These are phyloP conservation scores for Anhinga anhinga DNA, from an alignment of 2,113 vertebrate species.

Conservation along the genomic window DNA sequence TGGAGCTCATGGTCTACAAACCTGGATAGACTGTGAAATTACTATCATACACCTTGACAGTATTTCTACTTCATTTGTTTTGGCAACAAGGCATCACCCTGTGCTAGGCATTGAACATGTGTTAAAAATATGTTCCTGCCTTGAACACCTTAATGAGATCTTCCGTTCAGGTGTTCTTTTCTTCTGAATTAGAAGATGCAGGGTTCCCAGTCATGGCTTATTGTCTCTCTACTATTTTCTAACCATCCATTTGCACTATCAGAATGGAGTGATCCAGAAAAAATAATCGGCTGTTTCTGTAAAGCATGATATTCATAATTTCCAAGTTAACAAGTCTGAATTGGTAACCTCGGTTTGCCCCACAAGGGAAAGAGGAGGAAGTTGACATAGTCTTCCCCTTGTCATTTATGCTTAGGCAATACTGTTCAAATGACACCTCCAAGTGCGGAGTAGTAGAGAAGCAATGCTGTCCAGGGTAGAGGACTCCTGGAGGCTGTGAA, in stretches of 20 bases:
- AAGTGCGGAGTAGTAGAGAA: background rate
- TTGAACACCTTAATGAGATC: background rate
- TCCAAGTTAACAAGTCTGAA: background rate
- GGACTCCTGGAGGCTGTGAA: background rate
- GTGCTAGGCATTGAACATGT: background rate
- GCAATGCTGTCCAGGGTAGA: background rate
- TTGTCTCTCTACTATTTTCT: background rate
- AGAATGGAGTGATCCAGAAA: background rate
- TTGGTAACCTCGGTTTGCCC: background rate
- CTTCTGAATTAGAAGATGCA: background rate
- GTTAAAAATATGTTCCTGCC: background rate
- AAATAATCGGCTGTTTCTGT: background rate
- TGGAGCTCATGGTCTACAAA: background rate
- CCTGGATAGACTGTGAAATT: background rate
- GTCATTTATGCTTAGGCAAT: background rate
- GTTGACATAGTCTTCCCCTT: background rate
- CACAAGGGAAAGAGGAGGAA: background rate
- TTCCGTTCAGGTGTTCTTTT: background rate
- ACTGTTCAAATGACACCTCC: background rate
- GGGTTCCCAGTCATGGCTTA: background rate
- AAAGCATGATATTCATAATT: background rate
- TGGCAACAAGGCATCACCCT: background rate
- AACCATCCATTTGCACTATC: background rate
- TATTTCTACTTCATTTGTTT: background rate
- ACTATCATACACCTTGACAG: background rate